Percentiles rank a stretch among this genome's conserved stretches.
Evolutionary conservation across 1,140 invertebrate genomes (phyloP).

Genomic region (Bombus confusus): DNA sequence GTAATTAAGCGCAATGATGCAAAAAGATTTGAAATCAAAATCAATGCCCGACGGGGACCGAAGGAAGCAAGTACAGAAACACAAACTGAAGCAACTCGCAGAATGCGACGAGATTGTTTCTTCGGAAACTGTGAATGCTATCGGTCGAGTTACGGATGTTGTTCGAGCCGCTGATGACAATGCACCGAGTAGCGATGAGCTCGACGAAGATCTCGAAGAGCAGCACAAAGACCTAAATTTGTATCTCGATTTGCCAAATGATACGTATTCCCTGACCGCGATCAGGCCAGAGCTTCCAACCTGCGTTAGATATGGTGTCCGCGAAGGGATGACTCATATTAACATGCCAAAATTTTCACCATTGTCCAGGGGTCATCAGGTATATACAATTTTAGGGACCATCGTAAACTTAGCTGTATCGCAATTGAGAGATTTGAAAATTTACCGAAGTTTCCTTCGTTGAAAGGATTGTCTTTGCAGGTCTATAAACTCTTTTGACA

Average conservation of each 20-base stretch:
- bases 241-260: conserved; percentile 68
- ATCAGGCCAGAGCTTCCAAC: conserved; percentile 70
- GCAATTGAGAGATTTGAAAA: neutral
- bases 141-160: conserved; percentile 52
- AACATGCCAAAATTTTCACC: conserved; percentile 75
- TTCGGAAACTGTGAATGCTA: conserved; percentile 54
- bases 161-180: conserved; percentile 56
- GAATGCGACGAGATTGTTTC: conserved; percentile 68
- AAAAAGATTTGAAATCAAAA: conserved; percentile 20
- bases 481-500: neutral
- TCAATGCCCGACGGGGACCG: neutral
- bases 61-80: conserved; percentile 19
- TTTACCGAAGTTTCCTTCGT: neutral
- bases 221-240: conserved; percentile 71
- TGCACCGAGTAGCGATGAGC: conserved; percentile 65
- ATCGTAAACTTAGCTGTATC: neutral
- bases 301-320: conserved; percentile 70
- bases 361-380: conserved; percentile 77
- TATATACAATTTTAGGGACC: conserved; percentile 29
- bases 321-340: conserved; percentile 73
- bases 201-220: conserved; percentile 69
- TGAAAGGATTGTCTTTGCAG: neutral
- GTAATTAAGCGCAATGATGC: neutral
- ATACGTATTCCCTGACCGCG: conserved; percentile 74
- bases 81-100: conserved; percentile 60